phyloP scores from a whole-genome alignment of 2,888 invertebrate species.

The Synergus umbraculus region DNA sequence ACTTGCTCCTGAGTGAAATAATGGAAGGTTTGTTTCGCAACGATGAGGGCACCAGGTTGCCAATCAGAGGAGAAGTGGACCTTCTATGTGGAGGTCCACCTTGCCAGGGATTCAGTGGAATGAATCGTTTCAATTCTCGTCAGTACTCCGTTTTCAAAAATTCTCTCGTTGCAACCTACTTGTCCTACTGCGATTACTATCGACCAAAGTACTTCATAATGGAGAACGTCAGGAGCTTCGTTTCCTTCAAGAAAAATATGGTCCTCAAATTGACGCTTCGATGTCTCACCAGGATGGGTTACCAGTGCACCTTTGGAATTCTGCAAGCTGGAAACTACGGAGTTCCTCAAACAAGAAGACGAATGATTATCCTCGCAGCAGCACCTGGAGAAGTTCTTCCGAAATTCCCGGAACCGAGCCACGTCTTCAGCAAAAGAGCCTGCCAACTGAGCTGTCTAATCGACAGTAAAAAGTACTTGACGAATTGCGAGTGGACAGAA shows the following conservation, averaged over 20 bases:
- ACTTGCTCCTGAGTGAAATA: constrained; percentile 68
- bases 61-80: constrained; percentile 89
- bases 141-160: constrained; percentile 93
- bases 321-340: constrained; percentile 92
- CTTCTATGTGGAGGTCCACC: constrained; percentile 92
- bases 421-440: constrained; percentile 86
- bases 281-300: constrained; percentile 89
- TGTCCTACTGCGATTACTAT: constrained; percentile 92
- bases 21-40: constrained; percentile 54
- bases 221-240: constrained; percentile 93
- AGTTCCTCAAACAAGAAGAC: constrained; percentile 88
- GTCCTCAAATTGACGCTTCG: constrained; percentile 88
- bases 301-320: constrained; percentile 92
- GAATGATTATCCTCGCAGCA: constrained; percentile 88
- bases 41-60: constrained; percentile 80
- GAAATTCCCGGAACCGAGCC: constrained; percentile 87
- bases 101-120: constrained; percentile 93
- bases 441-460: constrained; percentile 82
- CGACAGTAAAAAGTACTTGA: constrained; percentile 79
- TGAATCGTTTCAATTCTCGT: constrained; percentile 91
- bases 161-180: constrained; percentile 88
- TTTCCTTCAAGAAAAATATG: constrained; percentile 89
- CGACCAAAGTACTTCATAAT: constrained; percentile 89
- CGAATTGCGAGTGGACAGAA: constrained; percentile 82
- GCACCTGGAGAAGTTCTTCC: constrained; percentile 88